Conservation (phyloP, 1,140 invertebrate species). For the Macrosteles quadrilineatus region DNA sequence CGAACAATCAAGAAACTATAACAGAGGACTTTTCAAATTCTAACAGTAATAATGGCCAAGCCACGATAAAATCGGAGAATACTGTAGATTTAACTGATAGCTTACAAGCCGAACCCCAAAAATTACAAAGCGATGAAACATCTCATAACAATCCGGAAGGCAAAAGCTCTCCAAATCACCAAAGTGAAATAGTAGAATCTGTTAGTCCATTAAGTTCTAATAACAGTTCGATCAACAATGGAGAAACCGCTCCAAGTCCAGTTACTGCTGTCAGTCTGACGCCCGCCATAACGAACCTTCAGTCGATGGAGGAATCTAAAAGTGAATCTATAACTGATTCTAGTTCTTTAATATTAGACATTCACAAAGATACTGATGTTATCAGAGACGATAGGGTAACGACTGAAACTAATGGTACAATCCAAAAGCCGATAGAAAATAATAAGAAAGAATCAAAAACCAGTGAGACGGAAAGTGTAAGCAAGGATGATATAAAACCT, state of each 20-base stretch:
- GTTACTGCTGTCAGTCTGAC: background rate
- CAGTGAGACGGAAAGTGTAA: background rate
- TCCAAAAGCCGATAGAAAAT: background rate
- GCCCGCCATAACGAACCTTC: background rate
- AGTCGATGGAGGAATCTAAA: background rate
- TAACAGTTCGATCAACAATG: constrained; percentile 14
- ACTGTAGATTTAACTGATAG: background rate
- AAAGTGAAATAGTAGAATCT: background rate
- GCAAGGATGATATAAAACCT: background rate
- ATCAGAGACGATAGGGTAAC: too few relatives aligned
- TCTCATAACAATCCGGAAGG: background rate
- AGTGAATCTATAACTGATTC: too few relatives aligned
- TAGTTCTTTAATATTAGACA: too few relatives aligned
- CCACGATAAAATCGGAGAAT: background rate
- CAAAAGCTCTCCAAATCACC: constrained; percentile 11
- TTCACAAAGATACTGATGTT: too few relatives aligned
- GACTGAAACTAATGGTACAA: too few relatives aligned
- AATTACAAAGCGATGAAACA: background rate
- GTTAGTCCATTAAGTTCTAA: constrained; percentile 8
- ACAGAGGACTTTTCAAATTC: too few relatives aligned
- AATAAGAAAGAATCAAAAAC: background rate
- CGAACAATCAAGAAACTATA: too few relatives aligned
- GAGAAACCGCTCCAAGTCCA: background rate
- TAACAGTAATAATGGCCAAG: background rate
- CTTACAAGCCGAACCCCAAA: background rate